Percentiles rank a stretch among this genome's conserved stretches.
These are phyloP conservation scores for Cryptosula pallasiana DNA, from an alignment of 2,888 invertebrate species.

Conservation along the genomic window DNA sequence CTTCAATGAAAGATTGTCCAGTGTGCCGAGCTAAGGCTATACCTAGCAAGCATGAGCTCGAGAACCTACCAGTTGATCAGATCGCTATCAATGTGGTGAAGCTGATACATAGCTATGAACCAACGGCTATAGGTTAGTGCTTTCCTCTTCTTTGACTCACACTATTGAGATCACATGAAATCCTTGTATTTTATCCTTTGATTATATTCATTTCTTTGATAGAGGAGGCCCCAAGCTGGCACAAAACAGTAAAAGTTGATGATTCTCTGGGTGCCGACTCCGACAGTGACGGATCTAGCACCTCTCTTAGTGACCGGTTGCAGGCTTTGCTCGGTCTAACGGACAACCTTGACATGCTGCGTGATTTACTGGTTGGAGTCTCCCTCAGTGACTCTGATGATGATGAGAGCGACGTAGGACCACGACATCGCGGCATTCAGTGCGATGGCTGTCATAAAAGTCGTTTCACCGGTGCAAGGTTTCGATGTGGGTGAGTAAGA, in stretches of 20 bases:
- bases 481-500: conserved; percentile 19
- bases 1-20: conserved; percentile 9
- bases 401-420: not conserved
- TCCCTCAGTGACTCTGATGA: not conserved
- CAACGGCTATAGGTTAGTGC: not conserved
- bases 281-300: not conserved
- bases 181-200: too few species aligned
- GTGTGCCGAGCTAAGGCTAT: not conserved
- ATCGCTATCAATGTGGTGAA: not conserved
- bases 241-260: not conserved
- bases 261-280: not conserved
- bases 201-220: not conserved
- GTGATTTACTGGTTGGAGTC: not conserved
- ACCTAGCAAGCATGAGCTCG: conserved; percentile 1
- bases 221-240: not conserved
- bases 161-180: too few species aligned
- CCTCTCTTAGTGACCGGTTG: not conserved
- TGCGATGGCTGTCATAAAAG: conserved; percentile 8
- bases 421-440: not conserved
- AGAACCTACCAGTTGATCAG: not conserved
- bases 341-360: not conserved
- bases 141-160: too few species aligned
- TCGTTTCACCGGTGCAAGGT: not conserved
- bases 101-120: not conserved
- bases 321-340: not conserved